Percentiles rank a stretch among this genome's conserved stretches.
Conservation (phyloP, 2,113 vertebrate genomes). For the Uria lomvia region DNA sequence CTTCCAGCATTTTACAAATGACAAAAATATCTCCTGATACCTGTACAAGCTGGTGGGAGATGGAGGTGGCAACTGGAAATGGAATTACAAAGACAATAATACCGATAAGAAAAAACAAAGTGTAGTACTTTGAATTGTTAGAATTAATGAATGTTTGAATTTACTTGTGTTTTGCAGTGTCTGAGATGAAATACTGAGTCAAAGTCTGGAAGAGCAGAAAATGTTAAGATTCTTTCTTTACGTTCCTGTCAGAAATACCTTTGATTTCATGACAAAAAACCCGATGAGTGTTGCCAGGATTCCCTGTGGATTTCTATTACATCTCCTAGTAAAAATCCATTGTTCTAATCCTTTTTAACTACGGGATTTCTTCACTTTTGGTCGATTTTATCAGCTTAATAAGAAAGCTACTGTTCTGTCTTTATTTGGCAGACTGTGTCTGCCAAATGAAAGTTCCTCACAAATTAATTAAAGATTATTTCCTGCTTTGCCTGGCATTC, state of each 20-base stretch:
- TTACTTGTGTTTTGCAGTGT: neutral
- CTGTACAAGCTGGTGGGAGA: neutral
- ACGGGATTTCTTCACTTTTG: conserved; percentile 38
- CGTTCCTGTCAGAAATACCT: neutral
- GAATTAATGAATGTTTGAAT: neutral
- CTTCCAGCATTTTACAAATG: conserved; percentile 4
- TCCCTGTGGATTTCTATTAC: conserved; percentile 46
- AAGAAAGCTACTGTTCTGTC: conserved; percentile 48
- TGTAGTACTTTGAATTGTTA: neutral
- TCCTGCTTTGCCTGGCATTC: conserved; percentile 42
- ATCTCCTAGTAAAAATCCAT: conserved; percentile 19
- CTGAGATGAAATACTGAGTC: neutral
- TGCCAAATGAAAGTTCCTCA: conserved; percentile 41
- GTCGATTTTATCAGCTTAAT: conserved; percentile 42
- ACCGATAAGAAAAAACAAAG: neutral
- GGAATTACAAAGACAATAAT: neutral
- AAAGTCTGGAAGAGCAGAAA: neutral
- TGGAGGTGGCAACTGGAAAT: neutral
- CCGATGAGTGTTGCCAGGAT: neutral
- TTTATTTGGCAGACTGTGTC: conserved; percentile 6
- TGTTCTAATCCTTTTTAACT: conserved; percentile 31
- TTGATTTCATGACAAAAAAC: conserved; percentile 18
- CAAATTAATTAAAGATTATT: conserved; percentile 54
- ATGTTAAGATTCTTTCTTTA: neutral
- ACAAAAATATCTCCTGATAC: conserved; percentile 1